These are phyloP conservation scores for Luffia ferchaultella DNA, from an alignment of 2,888 invertebrate genomes.

Conservation along the genomic window DNA sequence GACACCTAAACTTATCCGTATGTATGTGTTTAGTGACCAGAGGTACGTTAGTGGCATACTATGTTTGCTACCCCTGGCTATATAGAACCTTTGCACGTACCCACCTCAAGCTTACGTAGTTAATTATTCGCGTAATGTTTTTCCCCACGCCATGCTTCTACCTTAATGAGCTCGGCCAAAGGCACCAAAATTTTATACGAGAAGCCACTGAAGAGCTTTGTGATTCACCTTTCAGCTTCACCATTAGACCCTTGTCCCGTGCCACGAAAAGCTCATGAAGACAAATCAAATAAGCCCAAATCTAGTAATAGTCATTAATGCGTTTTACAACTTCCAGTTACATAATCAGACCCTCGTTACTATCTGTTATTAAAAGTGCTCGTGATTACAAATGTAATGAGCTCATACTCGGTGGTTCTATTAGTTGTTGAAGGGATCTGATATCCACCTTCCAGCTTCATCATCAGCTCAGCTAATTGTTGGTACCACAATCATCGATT, in stretches of 20 bases:
- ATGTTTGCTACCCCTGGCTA: too few species aligned
- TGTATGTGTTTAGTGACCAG: not conserved
- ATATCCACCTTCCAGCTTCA: not conserved
- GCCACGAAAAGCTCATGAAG: not conserved
- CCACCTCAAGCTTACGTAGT: too few species aligned
- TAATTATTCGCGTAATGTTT: too few species aligned
- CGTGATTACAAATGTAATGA: not conserved
- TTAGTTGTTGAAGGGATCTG: not conserved
- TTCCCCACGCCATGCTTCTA: too few species aligned
- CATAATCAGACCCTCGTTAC: not conserved
- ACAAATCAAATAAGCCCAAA: not conserved
- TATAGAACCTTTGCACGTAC: too few species aligned
- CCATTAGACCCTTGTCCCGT: not conserved
- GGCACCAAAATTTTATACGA: too few species aligned
- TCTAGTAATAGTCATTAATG: not conserved
- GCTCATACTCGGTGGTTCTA: too few species aligned
- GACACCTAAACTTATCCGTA: not conserved
- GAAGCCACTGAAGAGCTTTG: too few species aligned
- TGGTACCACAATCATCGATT: too few species aligned
- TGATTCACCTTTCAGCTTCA: not conserved
- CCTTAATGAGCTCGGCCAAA: too few species aligned
- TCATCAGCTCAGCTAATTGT: not conserved
- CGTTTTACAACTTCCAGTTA: not conserved
- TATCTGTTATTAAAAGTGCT: not conserved
- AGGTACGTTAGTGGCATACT: too few species aligned